Base-by-base conservation (phyloP, 2,888 invertebrate species). In the Shargacucullia verbasci region DNA sequence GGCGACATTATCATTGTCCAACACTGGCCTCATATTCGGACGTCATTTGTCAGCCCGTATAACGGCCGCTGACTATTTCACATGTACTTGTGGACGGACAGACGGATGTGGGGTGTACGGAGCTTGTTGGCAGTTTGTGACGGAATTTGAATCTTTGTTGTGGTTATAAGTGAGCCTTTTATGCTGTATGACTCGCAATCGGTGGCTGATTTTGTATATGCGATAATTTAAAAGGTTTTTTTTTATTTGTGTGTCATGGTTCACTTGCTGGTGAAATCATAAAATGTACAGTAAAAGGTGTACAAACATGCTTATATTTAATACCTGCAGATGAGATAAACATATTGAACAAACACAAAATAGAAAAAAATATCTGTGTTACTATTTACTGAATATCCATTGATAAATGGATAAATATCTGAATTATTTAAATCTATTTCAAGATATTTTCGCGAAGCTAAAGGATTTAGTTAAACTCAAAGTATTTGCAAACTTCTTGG, bases 1-100 rank as follows among this genome's bases (percentile, higher is more conserved):
- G 82, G 66, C 76, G 91, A 92, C 91, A 90, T 90, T 91, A 92
- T 91, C 90, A 88, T 87, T 86, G 87, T 83, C 85, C 85, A 74
- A 80, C 89, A 88, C 87, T 84, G 85, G 83, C 88, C 90, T 88
- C 88, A 89, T 88, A 88, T 88, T 88, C 88, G 83, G 87, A 85
- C 87, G 86, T 88, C 87, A 88, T 89, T 89, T 90, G 89, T 90
- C 88, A 88, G 80, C 81, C 81, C 81, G 72, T 76, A 82, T 81
- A 76, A 77, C 72, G 65, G 64, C 70, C 76, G 79, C 70, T 80
- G 78, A 81, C 84, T 83, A 78, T 83, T 80, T 76, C 78, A 77
- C 69, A 68, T 78, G 74, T 78, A 75, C 74, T 77, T 68, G 60
- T 55, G 41, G 45, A 3, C 53, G 52, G 48, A 58, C 70, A 67